Evolutionary conservation across 2,113 vertebrate genomes (phyloP).

Genomic region (Gymnobelideus leadbeateri): DNA sequence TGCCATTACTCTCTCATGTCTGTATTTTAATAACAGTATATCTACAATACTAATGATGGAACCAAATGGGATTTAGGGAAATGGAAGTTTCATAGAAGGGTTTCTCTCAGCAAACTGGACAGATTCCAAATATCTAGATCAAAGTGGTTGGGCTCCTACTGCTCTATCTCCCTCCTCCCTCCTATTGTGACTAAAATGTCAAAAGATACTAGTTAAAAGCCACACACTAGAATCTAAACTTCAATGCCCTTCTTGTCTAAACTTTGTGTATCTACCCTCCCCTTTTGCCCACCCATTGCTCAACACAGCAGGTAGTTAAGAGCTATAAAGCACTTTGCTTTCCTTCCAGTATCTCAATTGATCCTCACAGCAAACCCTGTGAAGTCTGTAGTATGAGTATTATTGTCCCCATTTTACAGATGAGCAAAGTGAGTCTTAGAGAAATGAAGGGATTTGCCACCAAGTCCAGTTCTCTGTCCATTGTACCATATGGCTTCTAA

Average conservation of each 20-base stretch:
- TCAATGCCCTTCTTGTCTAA: not conserved
- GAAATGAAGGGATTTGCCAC: not conserved
- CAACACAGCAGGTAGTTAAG: not conserved
- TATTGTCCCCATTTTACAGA: not conserved
- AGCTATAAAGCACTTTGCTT: not conserved
- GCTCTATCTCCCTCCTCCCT: not conserved
- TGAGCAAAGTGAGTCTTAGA: not conserved
- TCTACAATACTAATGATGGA: not conserved
- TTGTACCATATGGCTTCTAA: not conserved
- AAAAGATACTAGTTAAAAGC: not conserved
- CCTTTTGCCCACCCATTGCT: not conserved
- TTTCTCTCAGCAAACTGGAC: rapidly evolving
- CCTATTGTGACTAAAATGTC: not conserved
- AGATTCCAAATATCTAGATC: not conserved
- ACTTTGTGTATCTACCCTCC: not conserved
- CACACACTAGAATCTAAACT: not conserved
- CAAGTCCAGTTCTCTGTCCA: not conserved
- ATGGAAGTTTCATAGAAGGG: rapidly evolving
- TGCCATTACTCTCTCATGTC: not conserved
- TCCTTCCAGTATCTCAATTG: not conserved
- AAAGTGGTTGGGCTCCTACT: not conserved
- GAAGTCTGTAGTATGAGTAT: not conserved
- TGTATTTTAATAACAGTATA: not conserved
- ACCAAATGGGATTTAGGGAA: too few species aligned
- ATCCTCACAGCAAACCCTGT: not conserved